Percentiles rank a stretch among this genome's conserved stretches.
Evolutionary conservation across 2,888 invertebrate genomes (phyloP).

Genomic region (Acleris literana): DNA sequence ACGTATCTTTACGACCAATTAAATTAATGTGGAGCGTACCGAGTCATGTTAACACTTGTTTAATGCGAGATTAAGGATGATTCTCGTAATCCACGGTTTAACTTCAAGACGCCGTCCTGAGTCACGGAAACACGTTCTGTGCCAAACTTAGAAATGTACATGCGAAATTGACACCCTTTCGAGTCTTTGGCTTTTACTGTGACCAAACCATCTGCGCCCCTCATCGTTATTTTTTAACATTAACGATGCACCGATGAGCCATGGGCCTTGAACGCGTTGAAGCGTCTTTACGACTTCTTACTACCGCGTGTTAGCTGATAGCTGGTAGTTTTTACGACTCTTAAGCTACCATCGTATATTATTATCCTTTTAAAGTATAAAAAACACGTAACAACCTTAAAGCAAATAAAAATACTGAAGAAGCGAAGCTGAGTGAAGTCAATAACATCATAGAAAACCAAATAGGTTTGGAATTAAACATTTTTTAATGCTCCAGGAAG

Average conservation of each 20-base stretch:
- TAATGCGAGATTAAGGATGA: conserved; percentile 32
- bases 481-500: background rate
- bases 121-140: background rate
- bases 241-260: no score
- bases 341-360: conserved; percentile 15
- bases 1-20: conserved; percentile 24
- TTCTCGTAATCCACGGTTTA: conserved; percentile 17
- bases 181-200: no score
- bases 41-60: conserved; percentile 30
- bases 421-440: background rate
- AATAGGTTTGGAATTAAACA: background rate
- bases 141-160: no score
- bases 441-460: background rate
- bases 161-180: no score
- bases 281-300: conserved; percentile 30
- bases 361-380: conserved; percentile 9
- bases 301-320: conserved; percentile 16
- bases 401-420: background rate
- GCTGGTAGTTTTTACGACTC: conserved; percentile 25
- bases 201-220: no score
- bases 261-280: conserved; percentile 6
- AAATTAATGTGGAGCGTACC: conserved; percentile 29
- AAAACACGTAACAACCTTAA: background rate
- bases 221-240: no score
- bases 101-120: conserved; percentile 16